Percentiles rank a stretch among this genome's conserved stretches.
Evolutionary conservation across 2,113 vertebrate species (phyloP).

Genomic region (Podarcis muralis): DNA sequence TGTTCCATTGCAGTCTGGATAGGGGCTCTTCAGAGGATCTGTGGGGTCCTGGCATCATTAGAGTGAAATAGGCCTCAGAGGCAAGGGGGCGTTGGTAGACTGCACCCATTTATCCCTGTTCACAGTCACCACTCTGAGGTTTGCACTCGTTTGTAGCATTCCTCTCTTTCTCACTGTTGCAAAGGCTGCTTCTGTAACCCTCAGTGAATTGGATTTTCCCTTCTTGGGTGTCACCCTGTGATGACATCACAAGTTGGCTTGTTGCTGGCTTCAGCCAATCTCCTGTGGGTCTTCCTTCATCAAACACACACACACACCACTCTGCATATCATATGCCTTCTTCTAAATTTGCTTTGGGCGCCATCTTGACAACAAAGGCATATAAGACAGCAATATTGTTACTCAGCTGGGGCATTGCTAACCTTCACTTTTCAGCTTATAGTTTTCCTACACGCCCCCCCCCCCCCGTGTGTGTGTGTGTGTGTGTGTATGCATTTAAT

Average conservation of each 20-base stretch:
- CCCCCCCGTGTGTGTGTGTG: no score
- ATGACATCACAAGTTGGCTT: not conserved
- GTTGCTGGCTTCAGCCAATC: no score
- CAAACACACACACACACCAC: not conserved
- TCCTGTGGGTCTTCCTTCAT: not conserved
- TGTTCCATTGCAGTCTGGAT: no score
- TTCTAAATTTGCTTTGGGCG: not conserved
- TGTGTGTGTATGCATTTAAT: not conserved
- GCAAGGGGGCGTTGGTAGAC: not conserved
- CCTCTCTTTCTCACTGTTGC: no score
- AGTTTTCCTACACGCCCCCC: not conserved
- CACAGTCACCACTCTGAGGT: no score
- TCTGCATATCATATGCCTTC: not conserved
- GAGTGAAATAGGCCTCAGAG: not conserved
- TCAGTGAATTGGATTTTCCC: not conserved
- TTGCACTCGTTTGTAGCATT: no score
- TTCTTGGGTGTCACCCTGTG: no score
- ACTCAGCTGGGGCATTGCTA: conserved; percentile 38
- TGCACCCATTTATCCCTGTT: not conserved
- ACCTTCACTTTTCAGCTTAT: conserved; percentile 28
- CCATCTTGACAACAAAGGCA: conserved; percentile 32
- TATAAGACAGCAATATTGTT: conserved; percentile 25
- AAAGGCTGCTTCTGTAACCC: no score
- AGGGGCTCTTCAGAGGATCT: not conserved
- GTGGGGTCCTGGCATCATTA: not conserved